Percentiles rank a stretch among this genome's conserved stretches.
Conservation (phyloP, 2,797 vertebrate species). For the Pygocentrus nattereri region DNA sequence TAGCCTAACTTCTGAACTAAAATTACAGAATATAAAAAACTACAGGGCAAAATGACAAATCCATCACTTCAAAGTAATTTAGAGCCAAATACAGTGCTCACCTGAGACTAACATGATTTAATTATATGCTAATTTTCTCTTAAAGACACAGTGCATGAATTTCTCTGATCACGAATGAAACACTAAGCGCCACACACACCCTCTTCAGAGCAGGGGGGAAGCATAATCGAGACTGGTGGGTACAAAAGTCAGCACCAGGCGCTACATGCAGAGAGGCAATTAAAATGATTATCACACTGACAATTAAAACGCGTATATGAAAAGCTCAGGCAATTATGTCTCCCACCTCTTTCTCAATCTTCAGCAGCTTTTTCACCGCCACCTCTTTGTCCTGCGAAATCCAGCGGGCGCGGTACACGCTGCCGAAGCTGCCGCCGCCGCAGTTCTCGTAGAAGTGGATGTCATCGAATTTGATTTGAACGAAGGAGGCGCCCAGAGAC, state of each 20-base stretch:
- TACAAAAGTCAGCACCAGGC: slow-evolving; percentile 78
- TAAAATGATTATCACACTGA: slow-evolving; percentile 83
- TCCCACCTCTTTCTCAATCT: slow-evolving; percentile 98
- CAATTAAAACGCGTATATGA: slow-evolving; percentile 81
- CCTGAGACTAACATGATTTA: slow-evolving; percentile 78
- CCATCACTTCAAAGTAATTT: slow-evolving; percentile 69
- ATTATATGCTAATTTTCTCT: slow-evolving; percentile 76
- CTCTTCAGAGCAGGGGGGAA: slow-evolving; percentile 67
- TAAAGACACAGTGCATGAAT: slow-evolving; percentile 65
- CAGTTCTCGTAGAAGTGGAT: slow-evolving; percentile 98
- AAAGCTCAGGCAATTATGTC: slow-evolving; percentile 77
- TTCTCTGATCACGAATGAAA: slow-evolving; percentile 58
- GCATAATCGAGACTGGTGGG: slow-evolving; percentile 80
- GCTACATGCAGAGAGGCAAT: slow-evolving; percentile 79
- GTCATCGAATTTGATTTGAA: slow-evolving; percentile 96
- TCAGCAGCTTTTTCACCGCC: slow-evolving; percentile 98
- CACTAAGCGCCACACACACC: slow-evolving; percentile 42
- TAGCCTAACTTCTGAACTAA: slow-evolving; percentile 19
- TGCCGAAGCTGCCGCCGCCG: slow-evolving; percentile 97
- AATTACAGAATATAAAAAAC: slow-evolving; percentile 47
- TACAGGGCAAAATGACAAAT: slow-evolving; percentile 65
- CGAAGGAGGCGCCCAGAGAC: slow-evolving; percentile 94
- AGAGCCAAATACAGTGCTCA: slow-evolving; percentile 66
- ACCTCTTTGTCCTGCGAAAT: slow-evolving; percentile 98
- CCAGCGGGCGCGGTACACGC: slow-evolving; percentile 98